Percentiles rank a stretch among this genome's conserved stretches.
Conservation (phyloP, 2,888 invertebrate species). For the Microchrysa polita region DNA sequence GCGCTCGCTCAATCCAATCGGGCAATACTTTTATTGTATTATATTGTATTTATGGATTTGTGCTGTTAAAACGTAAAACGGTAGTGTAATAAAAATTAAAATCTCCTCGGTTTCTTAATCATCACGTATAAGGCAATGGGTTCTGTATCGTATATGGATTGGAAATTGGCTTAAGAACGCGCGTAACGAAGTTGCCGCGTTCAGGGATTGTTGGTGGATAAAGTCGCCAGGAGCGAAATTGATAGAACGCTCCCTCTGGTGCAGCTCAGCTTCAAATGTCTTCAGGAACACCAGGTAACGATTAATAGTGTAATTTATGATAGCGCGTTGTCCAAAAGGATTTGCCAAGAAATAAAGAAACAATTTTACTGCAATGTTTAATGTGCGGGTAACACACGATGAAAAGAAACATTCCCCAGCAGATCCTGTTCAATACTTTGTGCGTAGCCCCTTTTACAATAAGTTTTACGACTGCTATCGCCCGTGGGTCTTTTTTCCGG, state of each 20-base stretch:
- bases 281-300: not conserved
- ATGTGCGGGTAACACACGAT: too few species aligned
- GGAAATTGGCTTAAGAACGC: conserved; percentile 8
- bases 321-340: not conserved
- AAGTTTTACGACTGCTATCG: conserved; percentile 29
- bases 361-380: too few species aligned
- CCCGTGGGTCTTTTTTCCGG: conserved; percentile 31
- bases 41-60: conserved; percentile 16
- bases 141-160: conserved; percentile 16
- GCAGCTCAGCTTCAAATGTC: not conserved
- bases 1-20: conserved; percentile 27
- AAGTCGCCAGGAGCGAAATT: conserved; percentile 1
- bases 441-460: conserved; percentile 8
- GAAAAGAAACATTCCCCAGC: not conserved
- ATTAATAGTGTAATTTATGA: not conserved
- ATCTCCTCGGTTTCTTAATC: conserved; percentile 48
- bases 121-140: conserved; percentile 45
- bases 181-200: too few species aligned
- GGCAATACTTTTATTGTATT: conserved; percentile 29
- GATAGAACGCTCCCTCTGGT: not conserved
- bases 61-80: conserved; percentile 38
- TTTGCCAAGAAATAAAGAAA: not conserved
- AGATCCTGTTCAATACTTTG: not conserved
- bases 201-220: too few species aligned
- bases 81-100: conserved; percentile 48